Evolutionary conservation across 2,113 vertebrate species (phyloP), one percentile per base, ranked within the genome.

Genomic region (Pelodiscus sinensis): DNA sequence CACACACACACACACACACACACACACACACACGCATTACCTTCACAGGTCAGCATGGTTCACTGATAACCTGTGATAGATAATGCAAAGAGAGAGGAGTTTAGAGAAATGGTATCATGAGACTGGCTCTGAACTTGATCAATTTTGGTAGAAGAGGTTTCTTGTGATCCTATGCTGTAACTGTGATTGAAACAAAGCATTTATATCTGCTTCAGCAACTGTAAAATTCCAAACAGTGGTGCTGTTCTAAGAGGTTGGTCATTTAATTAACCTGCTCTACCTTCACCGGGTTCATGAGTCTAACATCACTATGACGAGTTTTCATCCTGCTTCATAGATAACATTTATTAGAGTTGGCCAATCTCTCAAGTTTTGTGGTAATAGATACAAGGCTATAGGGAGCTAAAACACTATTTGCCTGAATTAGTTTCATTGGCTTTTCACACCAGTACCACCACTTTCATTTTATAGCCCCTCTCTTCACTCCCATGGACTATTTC

Each of bases 251-350:
- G 84, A 82, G 87, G 88, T 55, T 78, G 92, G 84, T 95, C 87
- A 92, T 93, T 96, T 95, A 93, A 97, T 97, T 96, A 97, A 90
- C 85, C 90, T 93, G 82, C 51, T 55, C 55, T 81, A 87, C 71
- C 90, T 91, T 92, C 85, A 88, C 85, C 65, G 38, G 81, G 35
- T 90, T 94, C 35, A 85, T 87, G 87, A 90, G 78, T 75, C 81
- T 90, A 96, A 93, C 3, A 0, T 79, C 65, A 91, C 88, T 94
- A 77, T 96, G 94, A 94, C 84, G 91, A 92, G 85, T 93, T 90
- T 90, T 95, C 82, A 88, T 75, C 87, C 71, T 84, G 78, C 78
- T 77, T 21, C 81, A 82, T 19, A 35, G 81, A 90, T 75, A 83
- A 95, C 88, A 85, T 95, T 91, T 87, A 82, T 91, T 85, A 15